Percentiles rank a stretch among this genome's conserved stretches.
Conservation (phyloP, 2,888 invertebrate species). For the Lampropteryx suffumata region DNA sequence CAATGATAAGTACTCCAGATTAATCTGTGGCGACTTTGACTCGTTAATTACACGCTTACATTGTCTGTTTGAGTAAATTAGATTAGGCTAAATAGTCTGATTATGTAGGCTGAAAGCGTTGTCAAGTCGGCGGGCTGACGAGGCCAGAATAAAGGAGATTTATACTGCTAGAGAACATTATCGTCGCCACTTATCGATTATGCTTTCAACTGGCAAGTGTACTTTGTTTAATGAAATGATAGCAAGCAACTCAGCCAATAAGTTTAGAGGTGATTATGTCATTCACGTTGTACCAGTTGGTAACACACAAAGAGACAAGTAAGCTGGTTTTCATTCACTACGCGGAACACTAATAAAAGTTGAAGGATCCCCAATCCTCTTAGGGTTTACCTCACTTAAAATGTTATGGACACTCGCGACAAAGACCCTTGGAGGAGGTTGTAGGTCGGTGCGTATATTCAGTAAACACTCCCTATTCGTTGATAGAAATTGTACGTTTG, state of each 20-base stretch:
- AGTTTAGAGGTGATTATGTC: slow-evolving; percentile 7
- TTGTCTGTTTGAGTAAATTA: neutral
- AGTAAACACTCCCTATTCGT: slow-evolving; percentile 52
- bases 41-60: slow-evolving; percentile 35
- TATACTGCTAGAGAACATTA: too few relatives aligned
- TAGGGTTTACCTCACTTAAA: slow-evolving; percentile 41
- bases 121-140: slow-evolving; percentile 14
- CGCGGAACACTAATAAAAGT: slow-evolving; percentile 39
- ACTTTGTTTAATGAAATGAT: neutral
- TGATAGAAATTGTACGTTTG: slow-evolving; percentile 54
- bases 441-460: slow-evolving; percentile 28
- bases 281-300: slow-evolving; percentile 5
- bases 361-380: slow-evolving; percentile 39
- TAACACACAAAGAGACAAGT: slow-evolving; percentile 30
- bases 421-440: slow-evolving; percentile 45
- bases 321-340: slow-evolving; percentile 32
- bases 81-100: neutral
- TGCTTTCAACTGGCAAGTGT: too few relatives aligned
- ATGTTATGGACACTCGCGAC: slow-evolving; percentile 51
- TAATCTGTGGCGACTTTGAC: slow-evolving; percentile 30
- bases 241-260: slow-evolving; percentile 3
- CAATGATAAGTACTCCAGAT: slow-evolving; percentile 21
- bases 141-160: slow-evolving; percentile 3
- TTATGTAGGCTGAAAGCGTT: slow-evolving; percentile 15
- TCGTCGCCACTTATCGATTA: too few relatives aligned